phyloP scores from a whole-genome alignment of 2,888 invertebrate species.

The Sclerodermus sp. region DNA sequence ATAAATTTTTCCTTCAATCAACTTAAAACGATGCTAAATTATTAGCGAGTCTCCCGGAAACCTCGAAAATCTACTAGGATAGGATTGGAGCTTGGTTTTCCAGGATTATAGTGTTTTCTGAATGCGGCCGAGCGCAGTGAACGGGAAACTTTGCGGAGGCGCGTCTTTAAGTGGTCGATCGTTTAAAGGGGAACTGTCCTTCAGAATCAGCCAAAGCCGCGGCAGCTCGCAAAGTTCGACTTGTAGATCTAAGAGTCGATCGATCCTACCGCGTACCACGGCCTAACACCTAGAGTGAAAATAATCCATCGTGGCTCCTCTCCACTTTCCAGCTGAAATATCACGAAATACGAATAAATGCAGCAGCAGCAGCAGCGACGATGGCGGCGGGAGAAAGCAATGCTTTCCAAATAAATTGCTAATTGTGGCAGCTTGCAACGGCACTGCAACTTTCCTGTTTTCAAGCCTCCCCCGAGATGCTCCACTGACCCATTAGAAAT shows the following conservation, averaged over 20 bases:
- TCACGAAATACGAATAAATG: too few relatives aligned
- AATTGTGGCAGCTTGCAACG: too few relatives aligned
- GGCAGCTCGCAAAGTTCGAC: background rate
- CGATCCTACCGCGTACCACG: too few relatives aligned
- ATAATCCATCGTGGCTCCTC: too few relatives aligned
- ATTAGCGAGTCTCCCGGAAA: constrained; percentile 39
- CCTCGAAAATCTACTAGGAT: constrained; percentile 32
- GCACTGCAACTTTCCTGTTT: too few relatives aligned
- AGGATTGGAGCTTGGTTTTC: constrained; percentile 21
- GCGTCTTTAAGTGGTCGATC: constrained; percentile 25
- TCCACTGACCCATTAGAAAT: background rate
- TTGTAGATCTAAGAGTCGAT: too few relatives aligned
- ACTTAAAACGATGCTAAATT: constrained; percentile 54
- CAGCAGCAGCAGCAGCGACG: too few relatives aligned
- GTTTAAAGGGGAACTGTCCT: constrained; percentile 22
- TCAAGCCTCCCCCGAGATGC: too few relatives aligned
- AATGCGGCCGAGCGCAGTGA: background rate
- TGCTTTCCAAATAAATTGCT: too few relatives aligned
- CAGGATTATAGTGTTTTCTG: constrained; percentile 21
- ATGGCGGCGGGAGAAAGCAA: too few relatives aligned
- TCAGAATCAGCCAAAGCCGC: background rate
- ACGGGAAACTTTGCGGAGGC: constrained; percentile 6
- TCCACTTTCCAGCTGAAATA: too few relatives aligned
- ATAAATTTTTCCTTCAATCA: constrained; percentile 51
- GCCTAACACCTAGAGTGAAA: too few relatives aligned